Evolutionary conservation across 2,113 vertebrate genomes (phyloP), one percentile per base, ranked within the genome.

Genomic region (Salvelinus sp.): DNA sequence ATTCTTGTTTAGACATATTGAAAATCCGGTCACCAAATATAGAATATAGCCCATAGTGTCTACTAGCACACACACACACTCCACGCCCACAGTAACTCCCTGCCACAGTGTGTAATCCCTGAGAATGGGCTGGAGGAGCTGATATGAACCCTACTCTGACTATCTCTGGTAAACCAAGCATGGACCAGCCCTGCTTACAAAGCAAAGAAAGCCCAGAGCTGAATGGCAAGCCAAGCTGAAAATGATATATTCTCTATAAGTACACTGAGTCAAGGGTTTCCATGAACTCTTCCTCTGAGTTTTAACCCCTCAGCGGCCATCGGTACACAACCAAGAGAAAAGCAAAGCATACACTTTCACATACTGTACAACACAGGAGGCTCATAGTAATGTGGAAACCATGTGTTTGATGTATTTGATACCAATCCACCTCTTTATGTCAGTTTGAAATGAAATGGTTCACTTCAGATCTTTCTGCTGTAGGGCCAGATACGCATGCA

Each of bases 121-220:
- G 23, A 30, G 63, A 48, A 38, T 18, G 22, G 22, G 16, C 22
- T 30, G 44, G 28, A 44, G 44, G 28, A 44, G 12, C 44, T 48
- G 14, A 58, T 1, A 57, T 64, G 62, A 74, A 30, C n/a, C n/a
- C 64, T 65, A 69, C 28, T 73, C 60, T 73, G 60, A 28, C 72
- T 27, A 70, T 70, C 63, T 22, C 22, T 67, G 66, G 50, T 70
- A 54, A 78, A 70, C 60, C 50, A 9, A 67, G 38, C 63, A 67
- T 67, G 62, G 58, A 22, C 48, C 14, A 57, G 23, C 13, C 60
- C 50, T 69, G 54, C 10, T 50, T n/a, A 68, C 14, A 68, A 78
- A 74, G 67, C 23, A 38, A 64, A 25, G 64, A 48, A 10, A 4
- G 44, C 9, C 33, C 60, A 27, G 9, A 12, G 4, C 3, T 27